Evolutionary conservation across 2,888 invertebrate species (phyloP).

Genomic region (Ectemnius continuus): DNA sequence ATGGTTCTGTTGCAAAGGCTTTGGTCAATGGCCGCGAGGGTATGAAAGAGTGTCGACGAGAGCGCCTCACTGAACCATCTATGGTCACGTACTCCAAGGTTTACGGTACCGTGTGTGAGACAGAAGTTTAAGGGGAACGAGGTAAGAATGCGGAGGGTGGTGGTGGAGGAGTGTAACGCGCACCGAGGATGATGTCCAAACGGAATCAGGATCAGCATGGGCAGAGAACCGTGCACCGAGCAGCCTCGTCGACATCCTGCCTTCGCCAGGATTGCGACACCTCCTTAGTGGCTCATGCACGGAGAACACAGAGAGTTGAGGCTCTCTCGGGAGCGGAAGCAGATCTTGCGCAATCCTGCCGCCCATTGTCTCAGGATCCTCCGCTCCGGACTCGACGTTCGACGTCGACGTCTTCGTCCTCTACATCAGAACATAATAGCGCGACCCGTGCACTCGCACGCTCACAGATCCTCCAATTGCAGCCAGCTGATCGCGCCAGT

Average conservation of each 20-base stretch:
- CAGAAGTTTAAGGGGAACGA: slow-evolving; percentile 44
- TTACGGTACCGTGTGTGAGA: slow-evolving; percentile 26
- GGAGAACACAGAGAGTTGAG: slow-evolving; percentile 52
- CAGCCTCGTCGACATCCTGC: slow-evolving; percentile 77
- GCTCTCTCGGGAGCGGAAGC: slow-evolving; percentile 69
- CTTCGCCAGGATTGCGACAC: slow-evolving; percentile 71
- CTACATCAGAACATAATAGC: too few relatives aligned
- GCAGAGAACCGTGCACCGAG: slow-evolving; percentile 68
- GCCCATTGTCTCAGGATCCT: slow-evolving; percentile 72
- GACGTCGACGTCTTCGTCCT: slow-evolving; percentile 51
- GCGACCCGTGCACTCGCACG: background rate
- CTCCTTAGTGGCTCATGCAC: slow-evolving; percentile 61
- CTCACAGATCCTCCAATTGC: slow-evolving; percentile 1
- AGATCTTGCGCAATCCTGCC: slow-evolving; percentile 70
- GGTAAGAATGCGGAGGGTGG: slow-evolving; percentile 20
- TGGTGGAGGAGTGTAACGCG: background rate
- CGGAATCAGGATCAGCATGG: slow-evolving; percentile 70
- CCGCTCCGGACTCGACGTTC: slow-evolving; percentile 60
- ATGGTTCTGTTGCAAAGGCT: background rate
- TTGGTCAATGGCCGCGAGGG: background rate
- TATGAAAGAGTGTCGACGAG: too few relatives aligned
- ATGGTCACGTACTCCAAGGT: background rate
- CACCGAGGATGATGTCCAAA: slow-evolving; percentile 52
- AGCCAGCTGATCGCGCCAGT: background rate
- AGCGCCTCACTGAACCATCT: background rate